These are phyloP conservation scores for Toxotes jaculatrix DNA, from an alignment of 2,113 vertebrate genomes.

Conservation along the genomic window DNA sequence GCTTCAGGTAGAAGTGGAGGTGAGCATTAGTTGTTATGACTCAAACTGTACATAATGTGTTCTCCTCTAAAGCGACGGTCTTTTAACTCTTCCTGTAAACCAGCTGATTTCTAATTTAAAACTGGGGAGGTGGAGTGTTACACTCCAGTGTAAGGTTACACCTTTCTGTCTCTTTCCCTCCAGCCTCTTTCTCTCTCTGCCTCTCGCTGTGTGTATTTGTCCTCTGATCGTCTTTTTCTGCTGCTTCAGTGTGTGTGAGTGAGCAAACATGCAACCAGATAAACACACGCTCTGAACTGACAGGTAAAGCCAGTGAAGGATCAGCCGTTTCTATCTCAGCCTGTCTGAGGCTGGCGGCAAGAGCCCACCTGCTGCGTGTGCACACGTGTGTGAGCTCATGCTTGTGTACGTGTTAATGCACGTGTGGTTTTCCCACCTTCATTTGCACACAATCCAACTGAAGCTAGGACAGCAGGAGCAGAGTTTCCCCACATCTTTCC, in stretches of 20 bases:
- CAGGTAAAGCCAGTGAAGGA: slow-evolving; percentile 51
- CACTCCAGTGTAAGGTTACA: slow-evolving; percentile 20
- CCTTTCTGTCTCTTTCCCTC: slow-evolving; percentile 9
- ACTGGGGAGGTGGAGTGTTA: background rate
- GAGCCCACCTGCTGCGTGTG: slow-evolving; percentile 27
- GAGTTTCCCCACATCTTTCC: background rate
- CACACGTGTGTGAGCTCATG: slow-evolving; percentile 36
- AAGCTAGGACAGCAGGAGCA: slow-evolving; percentile 3
- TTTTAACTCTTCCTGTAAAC: slow-evolving; percentile 27
- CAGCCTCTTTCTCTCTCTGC: background rate
- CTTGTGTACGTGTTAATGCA: slow-evolving; percentile 10
- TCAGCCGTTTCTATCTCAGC: slow-evolving; percentile 49
- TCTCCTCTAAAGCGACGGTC: background rate
- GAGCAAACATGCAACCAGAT: background rate
- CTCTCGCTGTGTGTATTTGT: background rate
- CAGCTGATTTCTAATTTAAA: slow-evolving; percentile 48
- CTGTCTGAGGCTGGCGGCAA: slow-evolving; percentile 22
- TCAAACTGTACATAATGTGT: background rate
- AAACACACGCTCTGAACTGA: slow-evolving; percentile 49
- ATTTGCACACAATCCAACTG: slow-evolving; percentile 25
- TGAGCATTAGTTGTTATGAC: slow-evolving; percentile 21
- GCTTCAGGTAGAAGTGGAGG: slow-evolving; percentile 24
- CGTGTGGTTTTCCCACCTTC: slow-evolving; percentile 18
- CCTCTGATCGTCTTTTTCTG: slow-evolving; percentile 16
- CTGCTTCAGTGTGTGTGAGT: background rate